A percentile compares a stretch with the other conserved stretches of the same genome.
Evolutionary conservation across 2,113 vertebrate genomes (phyloP).

Genomic region (Entomyzon cyanotis): DNA sequence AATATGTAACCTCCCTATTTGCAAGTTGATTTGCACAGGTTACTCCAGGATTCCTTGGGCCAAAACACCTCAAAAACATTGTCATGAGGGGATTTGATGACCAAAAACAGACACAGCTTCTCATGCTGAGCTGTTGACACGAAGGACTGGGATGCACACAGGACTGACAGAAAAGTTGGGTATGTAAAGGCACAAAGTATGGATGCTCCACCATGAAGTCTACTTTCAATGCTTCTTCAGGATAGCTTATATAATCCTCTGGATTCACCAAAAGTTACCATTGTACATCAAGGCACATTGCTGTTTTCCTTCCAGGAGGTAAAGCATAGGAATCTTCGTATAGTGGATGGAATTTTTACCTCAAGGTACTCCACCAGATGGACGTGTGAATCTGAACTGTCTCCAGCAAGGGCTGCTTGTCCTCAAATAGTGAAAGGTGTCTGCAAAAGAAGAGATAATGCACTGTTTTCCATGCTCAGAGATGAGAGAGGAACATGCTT

Average conservation of each 20-base stretch:
- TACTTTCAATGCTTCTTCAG: not conserved
- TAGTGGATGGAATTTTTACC: not conserved
- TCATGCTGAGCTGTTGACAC: not conserved
- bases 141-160: fast-evolving
- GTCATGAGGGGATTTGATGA: not conserved
- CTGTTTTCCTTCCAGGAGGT: not conserved
- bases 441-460: not conserved
- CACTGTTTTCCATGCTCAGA: not conserved
- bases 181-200: not conserved
- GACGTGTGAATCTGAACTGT: not conserved
- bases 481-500: not conserved
- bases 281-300: not conserved
- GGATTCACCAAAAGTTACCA: not conserved
- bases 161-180: not conserved
- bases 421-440: not conserved
- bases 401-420: not conserved
- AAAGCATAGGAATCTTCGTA: not conserved
- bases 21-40: not conserved
- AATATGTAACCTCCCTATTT: not conserved
- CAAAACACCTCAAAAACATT: not conserved
- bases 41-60: not conserved
- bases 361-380: not conserved
- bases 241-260: not conserved
- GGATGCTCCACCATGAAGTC: not conserved
- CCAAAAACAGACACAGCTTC: not conserved